Evolutionary conservation across 2,888 invertebrate species (phyloP).

Genomic region (Calliphora vomitoria): DNA sequence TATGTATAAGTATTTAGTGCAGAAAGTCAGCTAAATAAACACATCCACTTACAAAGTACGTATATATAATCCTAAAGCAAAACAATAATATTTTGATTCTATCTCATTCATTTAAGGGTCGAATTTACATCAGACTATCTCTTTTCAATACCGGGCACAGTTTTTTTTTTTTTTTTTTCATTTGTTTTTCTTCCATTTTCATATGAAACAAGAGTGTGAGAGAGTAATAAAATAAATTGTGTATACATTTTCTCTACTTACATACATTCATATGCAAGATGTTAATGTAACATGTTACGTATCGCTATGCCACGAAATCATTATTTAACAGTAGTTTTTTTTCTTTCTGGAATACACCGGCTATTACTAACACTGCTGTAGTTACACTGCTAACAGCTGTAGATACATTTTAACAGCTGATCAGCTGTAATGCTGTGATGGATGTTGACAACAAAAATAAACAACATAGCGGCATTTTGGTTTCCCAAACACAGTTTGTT

Average conservation of each 20-base stretch:
- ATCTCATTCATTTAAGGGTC: neutral
- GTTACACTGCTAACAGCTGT: constrained; percentile 32
- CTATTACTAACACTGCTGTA: constrained; percentile 18
- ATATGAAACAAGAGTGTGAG: neutral
- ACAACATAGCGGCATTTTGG: constrained; percentile 32
- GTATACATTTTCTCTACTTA: neutral
- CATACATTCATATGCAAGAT: neutral
- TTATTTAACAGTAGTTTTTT: constrained; percentile 51
- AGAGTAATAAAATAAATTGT: neutral
- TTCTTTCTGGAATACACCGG: neutral
- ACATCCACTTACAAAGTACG: neutral
- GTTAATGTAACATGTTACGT: constrained; percentile 36
- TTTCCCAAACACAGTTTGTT: constrained; percentile 28
- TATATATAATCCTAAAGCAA: neutral
- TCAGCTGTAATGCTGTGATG: constrained; percentile 47
- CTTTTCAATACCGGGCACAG: neutral
- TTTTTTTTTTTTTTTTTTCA: neutral
- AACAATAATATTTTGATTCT: neutral
- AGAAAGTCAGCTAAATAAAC: neutral
- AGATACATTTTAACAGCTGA: constrained; percentile 59
- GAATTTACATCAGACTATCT: neutral
- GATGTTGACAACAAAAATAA: constrained; percentile 19
- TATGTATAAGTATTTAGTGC: too few species aligned
- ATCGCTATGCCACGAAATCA: constrained; percentile 51
- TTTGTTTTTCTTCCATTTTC: neutral